Evolutionary conservation across 2,797 vertebrate species (phyloP).

Genomic region (Nannoperca australis): DNA sequence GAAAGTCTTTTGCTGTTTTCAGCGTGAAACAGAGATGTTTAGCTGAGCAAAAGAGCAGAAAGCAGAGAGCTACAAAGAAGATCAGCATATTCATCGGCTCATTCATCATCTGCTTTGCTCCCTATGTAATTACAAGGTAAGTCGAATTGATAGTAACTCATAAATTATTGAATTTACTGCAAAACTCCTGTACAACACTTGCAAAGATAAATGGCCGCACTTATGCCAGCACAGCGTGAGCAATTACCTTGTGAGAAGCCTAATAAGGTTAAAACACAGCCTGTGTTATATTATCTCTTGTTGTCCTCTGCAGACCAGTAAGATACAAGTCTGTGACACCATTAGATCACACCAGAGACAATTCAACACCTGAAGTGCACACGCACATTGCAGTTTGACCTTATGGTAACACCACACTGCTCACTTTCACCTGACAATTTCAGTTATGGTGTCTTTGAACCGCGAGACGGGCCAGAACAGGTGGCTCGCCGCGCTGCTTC

Average conservation of each 20-base stretch:
- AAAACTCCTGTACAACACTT: conserved; percentile 22
- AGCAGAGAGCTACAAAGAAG: conserved; percentile 89
- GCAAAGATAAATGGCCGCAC: conserved; percentile 22
- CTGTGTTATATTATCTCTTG: not conserved
- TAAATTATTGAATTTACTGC: conserved; percentile 33
- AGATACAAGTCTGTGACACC: conserved; percentile 11
- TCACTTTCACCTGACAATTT: conserved; percentile 11
- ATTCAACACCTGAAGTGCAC: conserved; percentile 4
- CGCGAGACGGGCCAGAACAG: conserved; percentile 26
- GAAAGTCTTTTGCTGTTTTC: conserved; percentile 58
- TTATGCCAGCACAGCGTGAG: not conserved
- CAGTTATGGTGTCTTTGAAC: conserved; percentile 19
- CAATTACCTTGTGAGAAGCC: not conserved
- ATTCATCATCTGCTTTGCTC: conserved; percentile 90
- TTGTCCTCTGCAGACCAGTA: not conserved
- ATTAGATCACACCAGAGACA: conserved; percentile 14
- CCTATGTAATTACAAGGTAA: conserved; percentile 90
- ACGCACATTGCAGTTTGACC: not conserved
- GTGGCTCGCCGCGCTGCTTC: not conserved
- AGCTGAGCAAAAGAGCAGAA: conserved; percentile 87
- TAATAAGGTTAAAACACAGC: not conserved
- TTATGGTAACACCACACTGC: not conserved
- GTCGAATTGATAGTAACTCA: conserved; percentile 38
- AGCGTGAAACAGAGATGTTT: conserved; percentile 90
- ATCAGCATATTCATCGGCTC: conserved; percentile 92